Evolutionary conservation across 2,113 vertebrate genomes (phyloP).

Genomic region (Chloropsis hardwickii): DNA sequence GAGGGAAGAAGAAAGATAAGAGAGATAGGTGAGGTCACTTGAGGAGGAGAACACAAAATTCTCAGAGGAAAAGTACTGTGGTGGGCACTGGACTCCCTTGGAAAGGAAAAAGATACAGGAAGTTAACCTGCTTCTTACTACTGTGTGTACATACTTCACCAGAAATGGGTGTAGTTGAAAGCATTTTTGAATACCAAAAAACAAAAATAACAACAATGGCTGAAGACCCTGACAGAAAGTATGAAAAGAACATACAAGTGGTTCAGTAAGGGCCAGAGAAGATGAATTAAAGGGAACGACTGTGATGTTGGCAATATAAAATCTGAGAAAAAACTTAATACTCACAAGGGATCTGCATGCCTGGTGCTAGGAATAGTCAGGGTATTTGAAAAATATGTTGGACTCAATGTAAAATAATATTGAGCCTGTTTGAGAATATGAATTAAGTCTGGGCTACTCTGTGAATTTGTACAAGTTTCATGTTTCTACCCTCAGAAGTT

Average conservation of each 20-base stretch:
- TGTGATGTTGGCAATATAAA: background rate
- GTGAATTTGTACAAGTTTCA: background rate
- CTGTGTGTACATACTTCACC: background rate
- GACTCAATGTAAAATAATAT: background rate
- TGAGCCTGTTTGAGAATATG: background rate
- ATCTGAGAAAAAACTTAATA: background rate
- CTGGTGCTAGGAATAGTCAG: background rate
- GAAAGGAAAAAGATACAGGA: background rate
- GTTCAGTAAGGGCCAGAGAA: background rate
- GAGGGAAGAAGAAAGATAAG: background rate
- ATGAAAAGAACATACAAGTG: background rate
- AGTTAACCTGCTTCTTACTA: background rate
- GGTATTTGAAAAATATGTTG: background rate
- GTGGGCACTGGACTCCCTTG: background rate
- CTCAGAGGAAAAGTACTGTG: background rate
- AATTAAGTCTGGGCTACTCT: background rate
- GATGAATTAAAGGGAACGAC: background rate
- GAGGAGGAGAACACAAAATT: background rate
- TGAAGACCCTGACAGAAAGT: background rate
- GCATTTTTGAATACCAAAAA: background rate
- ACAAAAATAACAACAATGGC: rapidly evolving
- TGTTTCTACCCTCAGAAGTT: background rate
- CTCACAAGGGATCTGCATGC: background rate
- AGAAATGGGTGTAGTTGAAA: background rate
- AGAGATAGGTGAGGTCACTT: background rate